A percentile compares a stretch with the other conserved stretches of the same genome.
Evolutionary conservation across 2,113 vertebrate species (phyloP).

Genomic region (Plecturocebus donacophilus): DNA sequence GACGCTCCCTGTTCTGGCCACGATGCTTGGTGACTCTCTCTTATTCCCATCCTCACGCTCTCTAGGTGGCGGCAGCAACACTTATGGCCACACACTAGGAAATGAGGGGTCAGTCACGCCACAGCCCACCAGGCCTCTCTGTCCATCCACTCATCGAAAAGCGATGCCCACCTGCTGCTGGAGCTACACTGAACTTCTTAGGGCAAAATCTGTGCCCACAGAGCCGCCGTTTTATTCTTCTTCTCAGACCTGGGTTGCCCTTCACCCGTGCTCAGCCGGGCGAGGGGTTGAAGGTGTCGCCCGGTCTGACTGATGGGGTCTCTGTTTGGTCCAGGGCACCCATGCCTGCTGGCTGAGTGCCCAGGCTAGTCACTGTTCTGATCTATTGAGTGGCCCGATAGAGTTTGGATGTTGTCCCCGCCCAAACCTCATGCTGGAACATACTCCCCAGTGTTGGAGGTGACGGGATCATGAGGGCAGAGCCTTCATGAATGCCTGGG

Average conservation of each 20-base stretch:
- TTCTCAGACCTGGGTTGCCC: too few relatives aligned
- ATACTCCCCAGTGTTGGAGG: too few relatives aligned
- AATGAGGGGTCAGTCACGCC: not conserved
- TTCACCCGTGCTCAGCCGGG: rapidly evolving
- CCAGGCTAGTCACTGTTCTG: not conserved
- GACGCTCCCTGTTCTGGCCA: too few relatives aligned
- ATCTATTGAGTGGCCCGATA: not conserved
- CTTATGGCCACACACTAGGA: rapidly evolving
- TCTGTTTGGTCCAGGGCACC: not conserved
- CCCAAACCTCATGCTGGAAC: too few relatives aligned
- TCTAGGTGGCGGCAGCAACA: not conserved
- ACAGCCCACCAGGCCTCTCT: not conserved
- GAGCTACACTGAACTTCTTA: too few relatives aligned
- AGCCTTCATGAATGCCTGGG: too few relatives aligned
- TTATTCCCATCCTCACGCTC: rapidly evolving
- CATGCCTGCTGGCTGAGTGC: not conserved
- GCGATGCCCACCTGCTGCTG: rapidly evolving
- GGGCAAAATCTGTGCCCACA: not conserved
- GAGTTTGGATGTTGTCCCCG: too few relatives aligned
- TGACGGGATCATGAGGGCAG: too few relatives aligned
- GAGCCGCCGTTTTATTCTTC: not conserved
- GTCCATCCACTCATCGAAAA: not conserved
- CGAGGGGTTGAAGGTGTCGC: not conserved
- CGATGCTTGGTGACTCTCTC: too few relatives aligned
- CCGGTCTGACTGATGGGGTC: rapidly evolving